Evolutionary conservation across 2,797 vertebrate genomes (phyloP), one percentile per base, ranked within the genome.

Genomic region (Alouatta caraya): DNA sequence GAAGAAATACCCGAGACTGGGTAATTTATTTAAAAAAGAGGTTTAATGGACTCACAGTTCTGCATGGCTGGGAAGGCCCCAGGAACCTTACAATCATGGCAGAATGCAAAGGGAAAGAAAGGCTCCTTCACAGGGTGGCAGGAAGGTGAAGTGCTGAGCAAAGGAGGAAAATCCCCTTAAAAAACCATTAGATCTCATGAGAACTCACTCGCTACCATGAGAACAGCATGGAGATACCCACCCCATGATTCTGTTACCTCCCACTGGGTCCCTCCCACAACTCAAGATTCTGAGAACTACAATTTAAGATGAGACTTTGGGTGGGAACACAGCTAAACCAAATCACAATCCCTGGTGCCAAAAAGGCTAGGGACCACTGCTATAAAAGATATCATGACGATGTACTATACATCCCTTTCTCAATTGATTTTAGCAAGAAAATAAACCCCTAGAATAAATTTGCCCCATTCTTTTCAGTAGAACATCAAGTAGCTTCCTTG

Each of bases 351-450:
- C 15, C 64, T n/a, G 33, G 33, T 67, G 33, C 64, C 64, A n/a
- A n/a, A 67, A 67, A 67, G 64, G 33, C 64, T 19, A 17, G 61
- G 61, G 61, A 67, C 15, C 61, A 67, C 61, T 67, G 33, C 61
- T 64, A 37, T 46, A 94, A 92, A 96, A 75, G 39, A 92, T 90
- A 81, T 96, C 96, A 92, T 61, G 28, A 52, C 82, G 39, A 39
- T 50, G 28, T 24, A 55, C 46, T 92, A 79, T 92, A 52, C 15
- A 61, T 89, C 5, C 22, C 19, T 28, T 89, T 75, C 44, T n/a
- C 44, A 83, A 73, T 4, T 37, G 37, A 88, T 78, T 44, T 88
- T 91, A 82, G 39, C 19, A 30, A 87, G 61, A 67, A 97, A 97
- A 88, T 14, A 0, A 96, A 86, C 64, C 67, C 73, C 85, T 13